Evolutionary conservation across 2,888 invertebrate species (phyloP).

Genomic region (Machimus atricapillus): DNA sequence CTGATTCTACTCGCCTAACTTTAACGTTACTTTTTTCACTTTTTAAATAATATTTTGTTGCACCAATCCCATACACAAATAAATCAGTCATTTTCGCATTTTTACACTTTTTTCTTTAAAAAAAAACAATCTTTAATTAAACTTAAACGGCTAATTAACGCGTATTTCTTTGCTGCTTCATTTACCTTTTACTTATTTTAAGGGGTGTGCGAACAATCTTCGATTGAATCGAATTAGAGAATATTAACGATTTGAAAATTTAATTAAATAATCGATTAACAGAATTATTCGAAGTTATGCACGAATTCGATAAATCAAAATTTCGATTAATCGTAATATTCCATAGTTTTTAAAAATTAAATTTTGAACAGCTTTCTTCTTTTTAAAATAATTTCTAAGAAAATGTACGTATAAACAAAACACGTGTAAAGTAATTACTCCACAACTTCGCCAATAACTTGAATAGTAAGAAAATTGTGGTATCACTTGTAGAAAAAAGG

Average conservation of each 20-base stretch:
- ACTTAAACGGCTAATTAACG: background rate
- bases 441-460: no score
- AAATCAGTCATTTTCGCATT: conserved; percentile 30
- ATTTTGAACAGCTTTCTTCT: no score
- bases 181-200: background rate
- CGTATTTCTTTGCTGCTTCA: background rate
- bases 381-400: no score
- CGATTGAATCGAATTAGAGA: no score
- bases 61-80: conserved; percentile 29
- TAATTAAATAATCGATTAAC: background rate
- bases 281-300: background rate
- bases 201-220: background rate
- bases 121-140: background rate
- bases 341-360: no score
- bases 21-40: background rate
- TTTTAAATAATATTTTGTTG: conserved; percentile 28
- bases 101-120: background rate
- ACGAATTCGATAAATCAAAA: no score
- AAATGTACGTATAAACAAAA: no score
- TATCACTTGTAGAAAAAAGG: no score
- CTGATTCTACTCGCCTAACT: background rate
- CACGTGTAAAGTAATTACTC: no score
- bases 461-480: no score
- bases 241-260: no score
- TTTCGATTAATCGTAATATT: no score